Evolutionary conservation across 2,113 vertebrate genomes (phyloP).

Genomic region (Ancistrus triradiatus): DNA sequence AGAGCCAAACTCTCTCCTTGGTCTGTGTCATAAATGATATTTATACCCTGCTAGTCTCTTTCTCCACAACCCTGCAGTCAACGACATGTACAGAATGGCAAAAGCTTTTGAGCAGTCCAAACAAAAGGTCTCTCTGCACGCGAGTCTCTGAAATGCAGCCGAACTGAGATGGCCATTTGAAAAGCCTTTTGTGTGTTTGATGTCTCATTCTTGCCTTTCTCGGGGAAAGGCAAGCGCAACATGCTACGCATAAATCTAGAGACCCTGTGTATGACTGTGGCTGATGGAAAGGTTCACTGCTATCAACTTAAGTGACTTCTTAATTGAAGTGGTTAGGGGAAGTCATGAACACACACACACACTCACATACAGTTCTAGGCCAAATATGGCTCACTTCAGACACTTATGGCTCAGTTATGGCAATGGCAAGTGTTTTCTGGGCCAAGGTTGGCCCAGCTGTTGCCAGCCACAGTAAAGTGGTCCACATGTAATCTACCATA

Average conservation of each 20-base stretch:
- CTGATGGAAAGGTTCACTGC: neutral
- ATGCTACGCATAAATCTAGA: neutral
- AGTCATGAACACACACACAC: neutral
- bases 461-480: no score
- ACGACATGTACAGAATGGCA: constrained; percentile 17
- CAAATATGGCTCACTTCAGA: no score
- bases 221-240: neutral
- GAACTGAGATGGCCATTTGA: constrained; percentile 9
- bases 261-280: neutral
- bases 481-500: no score
- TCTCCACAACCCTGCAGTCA: constrained; percentile 8
- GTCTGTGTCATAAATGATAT: constrained; percentile 31
- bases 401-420: no score
- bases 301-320: neutral
- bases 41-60: constrained; percentile 24
- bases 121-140: constrained; percentile 34
- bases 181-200: constrained; percentile 31
- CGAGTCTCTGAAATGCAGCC: constrained; percentile 7
- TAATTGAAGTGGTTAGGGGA: neutral
- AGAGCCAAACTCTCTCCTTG: constrained; percentile 3
- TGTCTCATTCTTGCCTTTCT: constrained; percentile 7
- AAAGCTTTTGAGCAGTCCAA: constrained; percentile 28
- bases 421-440: neutral
- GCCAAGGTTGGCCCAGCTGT: no score
- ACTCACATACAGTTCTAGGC: neutral